Evolutionary conservation across 2,888 invertebrate species (phyloP).

Genomic region (Arenicola marina): DNA sequence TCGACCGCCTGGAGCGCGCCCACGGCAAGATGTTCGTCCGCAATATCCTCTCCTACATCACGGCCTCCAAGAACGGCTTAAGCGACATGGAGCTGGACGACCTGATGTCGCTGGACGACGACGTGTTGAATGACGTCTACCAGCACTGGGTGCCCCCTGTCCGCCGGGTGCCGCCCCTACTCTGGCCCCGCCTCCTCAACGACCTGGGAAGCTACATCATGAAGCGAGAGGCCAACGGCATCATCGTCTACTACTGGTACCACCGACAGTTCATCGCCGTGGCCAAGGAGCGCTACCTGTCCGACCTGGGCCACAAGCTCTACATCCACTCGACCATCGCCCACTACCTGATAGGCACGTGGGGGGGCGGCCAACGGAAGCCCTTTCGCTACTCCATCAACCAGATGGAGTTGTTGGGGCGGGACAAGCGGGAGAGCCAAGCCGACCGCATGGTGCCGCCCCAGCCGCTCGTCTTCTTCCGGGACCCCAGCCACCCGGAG

Average conservation of each 20-base stretch:
- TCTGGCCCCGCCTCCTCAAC: conserved; percentile 36
- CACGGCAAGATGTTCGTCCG: conserved; percentile 35
- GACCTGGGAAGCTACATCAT: conserved; percentile 38
- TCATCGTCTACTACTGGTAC: conserved; percentile 37
- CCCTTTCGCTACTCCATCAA: conserved; percentile 36
- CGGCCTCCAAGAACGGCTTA: conserved; percentile 40
- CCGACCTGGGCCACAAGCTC: conserved; percentile 13
- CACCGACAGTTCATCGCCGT: conserved; percentile 37
- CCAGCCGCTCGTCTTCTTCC: conserved; percentile 45
- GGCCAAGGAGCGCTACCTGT: conserved; percentile 33
- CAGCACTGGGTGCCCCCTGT: conserved; percentile 44
- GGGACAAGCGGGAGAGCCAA: conserved; percentile 32
- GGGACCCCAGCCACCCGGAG: conserved; percentile 2
- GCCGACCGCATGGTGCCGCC: conserved; percentile 47
- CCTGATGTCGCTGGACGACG: conserved; percentile 34
- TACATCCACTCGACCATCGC: conserved; percentile 45
- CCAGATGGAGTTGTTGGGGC: conserved; percentile 21
- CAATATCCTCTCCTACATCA: conserved; percentile 38
- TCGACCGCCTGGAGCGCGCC: conserved; percentile 37
- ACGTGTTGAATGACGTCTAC: conserved; percentile 37
- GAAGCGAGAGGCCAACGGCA: conserved; percentile 39
- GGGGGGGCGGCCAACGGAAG: conserved; percentile 47
- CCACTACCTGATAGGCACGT: conserved; percentile 52
- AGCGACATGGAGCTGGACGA: conserved; percentile 40
- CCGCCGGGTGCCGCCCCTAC: conserved; percentile 43